A percentile compares a stretch with the other conserved stretches of the same genome.
Conservation (phyloP, 2,888 invertebrate genomes). For the Eupithecia subumbrata region DNA sequence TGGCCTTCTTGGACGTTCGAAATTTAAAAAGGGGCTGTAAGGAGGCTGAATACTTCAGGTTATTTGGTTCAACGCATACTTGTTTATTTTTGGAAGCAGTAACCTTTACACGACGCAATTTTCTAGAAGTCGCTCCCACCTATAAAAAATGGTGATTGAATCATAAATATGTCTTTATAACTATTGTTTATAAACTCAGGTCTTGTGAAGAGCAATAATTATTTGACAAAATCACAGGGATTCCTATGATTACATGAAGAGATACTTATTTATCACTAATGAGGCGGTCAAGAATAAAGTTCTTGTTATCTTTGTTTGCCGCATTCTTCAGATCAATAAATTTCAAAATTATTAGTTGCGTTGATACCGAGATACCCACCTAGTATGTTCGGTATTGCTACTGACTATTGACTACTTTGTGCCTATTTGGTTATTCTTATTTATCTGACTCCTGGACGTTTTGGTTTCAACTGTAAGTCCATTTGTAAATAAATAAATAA, state of each 20-base stretch:
- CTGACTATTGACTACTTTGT: no score
- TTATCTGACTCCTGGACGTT: no score
- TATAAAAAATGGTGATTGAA: background rate
- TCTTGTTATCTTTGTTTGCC: background rate
- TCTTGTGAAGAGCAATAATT: conserved; percentile 1
- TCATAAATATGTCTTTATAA: conserved; percentile 20
- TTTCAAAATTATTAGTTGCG: background rate
- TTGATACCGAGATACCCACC: background rate
- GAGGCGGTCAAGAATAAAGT: background rate
- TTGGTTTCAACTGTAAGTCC: no score
- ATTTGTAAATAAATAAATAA: no score
- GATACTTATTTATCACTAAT: conserved; percentile 2
- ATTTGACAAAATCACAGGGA: background rate
- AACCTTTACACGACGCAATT: conserved; percentile 38
- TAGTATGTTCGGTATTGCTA: no score
- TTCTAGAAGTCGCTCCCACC: background rate
- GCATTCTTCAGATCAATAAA: background rate
- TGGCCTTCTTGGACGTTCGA: conserved; percentile 64
- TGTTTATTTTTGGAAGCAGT: conserved; percentile 35
- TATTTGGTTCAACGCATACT: conserved; percentile 23
- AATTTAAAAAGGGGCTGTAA: conserved; percentile 60
- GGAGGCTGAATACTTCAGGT: conserved; percentile 36
- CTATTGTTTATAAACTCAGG: conserved; percentile 22
- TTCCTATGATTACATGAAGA: background rate
- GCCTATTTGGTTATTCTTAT: no score